These are phyloP conservation scores for Cephonodes hylas DNA, from an alignment of 2,888 invertebrate genomes.

Conservation along the genomic window DNA sequence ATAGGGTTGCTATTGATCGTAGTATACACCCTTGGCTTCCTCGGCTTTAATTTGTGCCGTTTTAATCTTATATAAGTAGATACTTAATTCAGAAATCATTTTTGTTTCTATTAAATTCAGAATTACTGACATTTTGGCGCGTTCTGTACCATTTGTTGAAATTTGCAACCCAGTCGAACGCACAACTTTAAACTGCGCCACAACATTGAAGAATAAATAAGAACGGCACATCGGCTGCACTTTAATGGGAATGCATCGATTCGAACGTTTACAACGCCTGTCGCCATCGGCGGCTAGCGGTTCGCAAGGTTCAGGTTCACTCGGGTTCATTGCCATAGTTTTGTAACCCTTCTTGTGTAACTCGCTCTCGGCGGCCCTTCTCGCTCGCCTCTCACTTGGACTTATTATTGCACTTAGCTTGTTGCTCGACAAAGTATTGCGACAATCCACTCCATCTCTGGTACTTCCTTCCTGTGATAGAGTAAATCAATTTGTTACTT, in stretches of 20 bases:
- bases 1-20: too few relatives aligned
- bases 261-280: constrained; percentile 53
- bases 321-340: constrained; percentile 81
- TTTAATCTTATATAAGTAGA: too few relatives aligned
- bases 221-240: neutral
- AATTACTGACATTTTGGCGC: too few relatives aligned
- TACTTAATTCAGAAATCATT: too few relatives aligned
- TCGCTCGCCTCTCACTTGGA: constrained; percentile 71
- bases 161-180: neutral
- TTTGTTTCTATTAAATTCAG: too few relatives aligned
- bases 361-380: constrained; percentile 72
- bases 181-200: neutral
- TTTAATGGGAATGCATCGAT: constrained; percentile 25
- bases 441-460: neutral
- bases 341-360: constrained; percentile 82
- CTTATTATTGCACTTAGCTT: constrained; percentile 55
- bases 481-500: too few relatives aligned
- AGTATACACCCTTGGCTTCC: too few relatives aligned
- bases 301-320: constrained; percentile 80
- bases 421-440: constrained; percentile 23
- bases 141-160: neutral
- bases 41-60: too few relatives aligned
- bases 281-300: constrained; percentile 72
- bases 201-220: constrained; percentile 25
- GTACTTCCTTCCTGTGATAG: too few relatives aligned